Conservation (phyloP, 2,113 vertebrate genomes). For the Paramormyrops kingsleyae region DNA sequence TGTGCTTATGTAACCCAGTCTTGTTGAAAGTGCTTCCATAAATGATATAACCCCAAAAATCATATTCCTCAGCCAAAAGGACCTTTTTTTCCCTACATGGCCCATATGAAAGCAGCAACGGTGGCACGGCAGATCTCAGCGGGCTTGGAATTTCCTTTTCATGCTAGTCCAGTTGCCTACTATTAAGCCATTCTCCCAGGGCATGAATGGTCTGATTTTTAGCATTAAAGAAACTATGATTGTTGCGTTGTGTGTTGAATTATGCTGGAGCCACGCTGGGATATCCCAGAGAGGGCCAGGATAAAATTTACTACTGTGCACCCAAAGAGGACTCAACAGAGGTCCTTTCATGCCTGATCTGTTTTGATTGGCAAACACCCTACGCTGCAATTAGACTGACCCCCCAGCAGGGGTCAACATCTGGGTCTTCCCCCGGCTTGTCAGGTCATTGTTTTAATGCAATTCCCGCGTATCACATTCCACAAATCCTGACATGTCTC, state of each 20-base stretch:
- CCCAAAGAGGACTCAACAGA: conserved; percentile 22
- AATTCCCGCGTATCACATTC: conserved; percentile 29
- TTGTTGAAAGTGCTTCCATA: background rate
- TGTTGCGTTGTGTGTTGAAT: background rate
- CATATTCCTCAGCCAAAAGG: background rate
- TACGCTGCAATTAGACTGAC: conserved; percentile 34
- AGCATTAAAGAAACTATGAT: background rate
- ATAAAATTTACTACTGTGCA: conserved; percentile 6
- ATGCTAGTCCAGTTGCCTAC: background rate
- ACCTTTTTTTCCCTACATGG: background rate
- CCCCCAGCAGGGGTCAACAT: conserved; percentile 34
- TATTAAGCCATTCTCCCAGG: background rate
- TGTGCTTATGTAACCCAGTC: background rate
- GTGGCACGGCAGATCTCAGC: background rate
- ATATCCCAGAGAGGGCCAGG: background rate
- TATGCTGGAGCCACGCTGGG: background rate
- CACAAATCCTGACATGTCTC: conserved; percentile 18
- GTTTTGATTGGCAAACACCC: conserved; percentile 37
- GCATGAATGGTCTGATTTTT: background rate
- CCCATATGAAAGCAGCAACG: background rate
- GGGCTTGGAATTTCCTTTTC: background rate
- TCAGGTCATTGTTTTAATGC: conserved; percentile 38
- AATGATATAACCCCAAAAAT: background rate
- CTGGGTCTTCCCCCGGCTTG: conserved; percentile 24
- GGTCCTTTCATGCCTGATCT: conserved; percentile 32